Evolutionary conservation across 2,797 vertebrate genomes (phyloP).

Genomic region (Darevskia mixta): DNA sequence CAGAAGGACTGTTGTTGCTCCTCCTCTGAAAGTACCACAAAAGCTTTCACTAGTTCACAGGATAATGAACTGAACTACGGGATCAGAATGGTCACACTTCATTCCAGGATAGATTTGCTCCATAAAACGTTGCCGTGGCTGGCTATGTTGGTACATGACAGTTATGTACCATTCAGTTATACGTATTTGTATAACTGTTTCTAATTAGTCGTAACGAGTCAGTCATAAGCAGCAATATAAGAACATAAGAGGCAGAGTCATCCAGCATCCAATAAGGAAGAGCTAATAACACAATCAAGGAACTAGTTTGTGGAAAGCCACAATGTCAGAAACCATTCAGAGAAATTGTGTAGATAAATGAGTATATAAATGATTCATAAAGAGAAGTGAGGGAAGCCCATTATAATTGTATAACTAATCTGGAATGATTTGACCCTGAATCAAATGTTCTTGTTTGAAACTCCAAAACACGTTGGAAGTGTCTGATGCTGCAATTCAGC

Average conservation of each 20-base stretch:
- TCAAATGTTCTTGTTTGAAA: constrained; percentile 17
- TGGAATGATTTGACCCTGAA: constrained; percentile 7
- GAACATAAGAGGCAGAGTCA: not conserved
- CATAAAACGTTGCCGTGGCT: no score
- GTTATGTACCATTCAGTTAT: not conserved
- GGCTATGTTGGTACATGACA: not conserved
- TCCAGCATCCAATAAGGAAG: not conserved
- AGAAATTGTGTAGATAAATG: not conserved
- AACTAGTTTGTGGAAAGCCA: not conserved
- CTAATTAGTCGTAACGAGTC: constrained; percentile 1
- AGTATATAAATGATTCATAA: constrained; percentile 14
- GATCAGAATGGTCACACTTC: not conserved
- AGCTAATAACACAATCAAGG: constrained; percentile 1
- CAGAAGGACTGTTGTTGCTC: not conserved
- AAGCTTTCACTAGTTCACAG: not conserved
- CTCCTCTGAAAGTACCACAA: not conserved
- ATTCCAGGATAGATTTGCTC: not conserved
- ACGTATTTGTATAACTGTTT: not conserved
- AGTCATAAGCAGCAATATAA: constrained; percentile 8
- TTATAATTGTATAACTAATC: constrained; percentile 21
- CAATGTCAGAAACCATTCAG: not conserved
- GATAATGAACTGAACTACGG: not conserved
- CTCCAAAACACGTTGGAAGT: constrained; percentile 8
- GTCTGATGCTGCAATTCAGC: constrained; percentile 15
- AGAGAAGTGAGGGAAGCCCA: not conserved